Base-by-base conservation (phyloP, 2,888 invertebrate species). In the Andrena dorsata region DNA sequence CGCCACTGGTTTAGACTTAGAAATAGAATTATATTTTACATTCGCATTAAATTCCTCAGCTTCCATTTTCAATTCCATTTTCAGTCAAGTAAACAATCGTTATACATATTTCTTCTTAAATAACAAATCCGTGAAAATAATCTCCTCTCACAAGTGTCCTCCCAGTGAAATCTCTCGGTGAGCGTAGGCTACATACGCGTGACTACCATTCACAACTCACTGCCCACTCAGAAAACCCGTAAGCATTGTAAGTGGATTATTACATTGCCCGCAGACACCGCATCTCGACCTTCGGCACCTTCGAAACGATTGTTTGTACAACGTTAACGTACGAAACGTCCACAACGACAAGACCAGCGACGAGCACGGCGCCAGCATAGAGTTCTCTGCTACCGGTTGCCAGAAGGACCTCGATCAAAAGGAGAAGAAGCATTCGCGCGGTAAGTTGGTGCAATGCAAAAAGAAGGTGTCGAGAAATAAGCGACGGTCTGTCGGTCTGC, bases 371-470 rank as follows among this genome's bases (percentile, higher is more conserved):
- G 76, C 83, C n/a, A 88, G 83, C 10, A 88, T 91, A 58, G 91
- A 91, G 63, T 91, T 91, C 23, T 80, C 88, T 3, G 86, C 91
- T 23, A 86, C 77, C 28, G 89, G 89, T 47, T 91, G 91, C 65
- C 82, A 78, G 51, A 71, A 80, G 2, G 68, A 76, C 2, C 23
- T 61, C 2, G 70, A 81, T 13, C 71, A 75, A 6, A 77, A 79
- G 8, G 56, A 26, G 10, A 41, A 53, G 7, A 84, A 86, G 13
- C 49, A 73, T 30, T 71, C 69, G 16, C 58, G 74, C 0, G 61
- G 74, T 4, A 86, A 89, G 64, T 70, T 65, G 10, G 64, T 78
- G 10, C 86, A 84, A 60, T 91, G 91, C 74, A 89, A 89, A 82
- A 83, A 74, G 60, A 89, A 88, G 82, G 84, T 84, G 70, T 78